These are phyloP conservation scores for Amphimallon solstitiale DNA, from an alignment of 2,888 invertebrate species.

Conservation along the genomic window DNA sequence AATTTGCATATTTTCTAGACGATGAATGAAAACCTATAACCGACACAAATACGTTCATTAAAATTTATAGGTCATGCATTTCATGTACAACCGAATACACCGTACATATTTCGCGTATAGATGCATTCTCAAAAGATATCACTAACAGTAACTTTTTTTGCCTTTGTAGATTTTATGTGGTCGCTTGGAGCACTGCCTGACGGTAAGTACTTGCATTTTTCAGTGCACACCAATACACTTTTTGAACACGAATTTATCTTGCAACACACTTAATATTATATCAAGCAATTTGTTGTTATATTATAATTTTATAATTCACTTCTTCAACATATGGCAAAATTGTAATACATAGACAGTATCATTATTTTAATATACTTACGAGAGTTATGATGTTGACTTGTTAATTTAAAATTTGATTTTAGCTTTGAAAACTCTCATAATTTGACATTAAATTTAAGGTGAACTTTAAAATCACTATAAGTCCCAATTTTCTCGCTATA, in stretches of 20 bases:
- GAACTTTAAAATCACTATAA: too few relatives aligned
- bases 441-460: too few relatives aligned
- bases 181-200: slow-evolving; percentile 97
- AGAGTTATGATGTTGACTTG: too few relatives aligned
- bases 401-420: too few relatives aligned
- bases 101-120: slow-evolving; percentile 18
- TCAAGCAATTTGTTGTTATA: slow-evolving; percentile 8
- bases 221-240: slow-evolving; percentile 6
- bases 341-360: too few relatives aligned
- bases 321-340: neutral
- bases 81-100: slow-evolving; percentile 15
- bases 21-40: too few relatives aligned
- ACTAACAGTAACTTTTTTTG: slow-evolving; percentile 59
- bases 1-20: too few relatives aligned
- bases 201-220: slow-evolving; percentile 75
- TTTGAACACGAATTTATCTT: neutral
- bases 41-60: too few relatives aligned
- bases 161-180: slow-evolving; percentile 97
- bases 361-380: too few relatives aligned
- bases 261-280: neutral
- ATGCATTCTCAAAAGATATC: slow-evolving; percentile 35
- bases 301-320: neutral
- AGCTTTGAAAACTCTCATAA: too few relatives aligned
- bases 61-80: neutral
- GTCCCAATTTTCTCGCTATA: too few relatives aligned